Percentiles rank a stretch among this genome's conserved stretches.
Conservation (phyloP, 2,888 invertebrate species). For the Aphodius sticticus region DNA sequence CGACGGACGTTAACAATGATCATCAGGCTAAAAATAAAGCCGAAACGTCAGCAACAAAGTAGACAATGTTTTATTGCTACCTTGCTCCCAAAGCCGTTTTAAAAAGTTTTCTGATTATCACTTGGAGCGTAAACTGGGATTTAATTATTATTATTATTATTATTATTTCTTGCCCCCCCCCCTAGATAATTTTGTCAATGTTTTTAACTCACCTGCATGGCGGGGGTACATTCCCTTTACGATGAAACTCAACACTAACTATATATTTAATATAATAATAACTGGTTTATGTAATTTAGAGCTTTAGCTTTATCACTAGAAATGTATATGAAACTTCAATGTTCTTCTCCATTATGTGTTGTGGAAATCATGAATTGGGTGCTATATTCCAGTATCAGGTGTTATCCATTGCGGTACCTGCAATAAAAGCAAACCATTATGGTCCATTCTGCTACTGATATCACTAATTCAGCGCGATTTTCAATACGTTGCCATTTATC, state of each 20-base stretch:
- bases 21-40: no score
- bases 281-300: not conserved
- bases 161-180: no score
- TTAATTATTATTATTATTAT: no score
- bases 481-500: not conserved
- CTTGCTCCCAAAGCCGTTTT: no score
- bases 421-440: not conserved
- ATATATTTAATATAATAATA: no score
- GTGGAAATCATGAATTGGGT: not conserved
- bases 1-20: no score
- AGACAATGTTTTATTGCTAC: no score
- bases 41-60: no score
- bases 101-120: no score
- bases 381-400: not conserved
- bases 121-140: no score
- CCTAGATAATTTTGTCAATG: no score
- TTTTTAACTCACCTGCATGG: constrained; percentile 29
- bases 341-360: not conserved
- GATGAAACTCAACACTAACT: not conserved
- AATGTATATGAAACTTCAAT: not conserved
- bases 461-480: not conserved
- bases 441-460: not conserved
- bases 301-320: not conserved
- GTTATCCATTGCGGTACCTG: not conserved
- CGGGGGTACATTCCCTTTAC: constrained; percentile 27